Conservation (phyloP, 1,140 invertebrate species). For the Stegodyphus mimosarum region DNA sequence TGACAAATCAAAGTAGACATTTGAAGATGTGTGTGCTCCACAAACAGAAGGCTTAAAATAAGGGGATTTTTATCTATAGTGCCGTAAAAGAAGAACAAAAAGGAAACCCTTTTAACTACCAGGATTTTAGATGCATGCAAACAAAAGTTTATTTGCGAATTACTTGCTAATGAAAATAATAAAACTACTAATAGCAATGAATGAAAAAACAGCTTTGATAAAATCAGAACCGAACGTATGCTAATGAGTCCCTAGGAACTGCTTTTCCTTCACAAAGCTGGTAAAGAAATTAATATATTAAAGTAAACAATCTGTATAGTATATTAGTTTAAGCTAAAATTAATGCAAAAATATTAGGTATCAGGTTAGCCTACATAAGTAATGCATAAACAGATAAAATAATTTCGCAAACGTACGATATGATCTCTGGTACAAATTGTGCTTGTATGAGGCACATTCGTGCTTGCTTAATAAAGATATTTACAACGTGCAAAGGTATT, state of each 20-base stretch:
- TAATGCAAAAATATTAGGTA: too few relatives aligned
- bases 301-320: too few relatives aligned
- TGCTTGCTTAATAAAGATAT: constrained; percentile 29
- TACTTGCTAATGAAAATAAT: not conserved
- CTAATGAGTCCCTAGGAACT: too few relatives aligned
- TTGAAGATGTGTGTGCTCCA: constrained; percentile 24
- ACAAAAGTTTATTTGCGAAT: too few relatives aligned
- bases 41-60: constrained; percentile 39
- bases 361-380: not conserved
- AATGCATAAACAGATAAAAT: not conserved
- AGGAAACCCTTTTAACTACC: too few relatives aligned
- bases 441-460: not conserved
- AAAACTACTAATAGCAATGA: not conserved
- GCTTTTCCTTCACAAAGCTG: too few relatives aligned
- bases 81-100: not conserved
- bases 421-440: not conserved
- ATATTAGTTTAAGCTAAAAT: too few relatives aligned
- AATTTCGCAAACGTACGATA: not conserved
- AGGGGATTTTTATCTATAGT: constrained; percentile 28
- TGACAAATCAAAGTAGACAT: constrained; percentile 19
- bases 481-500: constrained; percentile 40
- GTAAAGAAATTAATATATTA: too few relatives aligned
- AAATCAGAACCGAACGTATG: not conserved
- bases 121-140: too few relatives aligned
- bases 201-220: not conserved